Conservation (phyloP, 2,888 invertebrate species). For the Drosophila emarginata region DNA sequence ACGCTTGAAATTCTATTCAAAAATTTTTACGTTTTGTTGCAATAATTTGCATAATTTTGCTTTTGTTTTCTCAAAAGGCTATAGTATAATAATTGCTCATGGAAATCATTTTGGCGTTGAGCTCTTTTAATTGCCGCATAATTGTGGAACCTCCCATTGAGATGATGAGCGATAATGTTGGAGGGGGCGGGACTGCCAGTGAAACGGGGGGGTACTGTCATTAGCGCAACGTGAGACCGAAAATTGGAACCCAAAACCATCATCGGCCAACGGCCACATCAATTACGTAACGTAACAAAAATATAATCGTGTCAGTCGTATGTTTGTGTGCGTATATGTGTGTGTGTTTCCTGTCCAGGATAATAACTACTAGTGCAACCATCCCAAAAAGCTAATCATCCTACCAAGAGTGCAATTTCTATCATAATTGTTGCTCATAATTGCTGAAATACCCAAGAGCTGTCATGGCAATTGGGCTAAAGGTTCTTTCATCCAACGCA, state of each 20-base stretch:
- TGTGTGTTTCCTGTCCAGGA: constrained; percentile 29
- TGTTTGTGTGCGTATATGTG: neutral
- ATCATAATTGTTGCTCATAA: constrained; percentile 67
- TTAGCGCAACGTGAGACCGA: constrained; percentile 26
- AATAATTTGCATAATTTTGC: constrained; percentile 56
- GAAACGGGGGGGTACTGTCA: constrained; percentile 4
- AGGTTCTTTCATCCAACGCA: constrained; percentile 1
- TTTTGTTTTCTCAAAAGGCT: neutral
- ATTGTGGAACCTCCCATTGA: constrained; percentile 43
- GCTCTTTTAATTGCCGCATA: constrained; percentile 64
- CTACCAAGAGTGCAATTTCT: constrained; percentile 48
- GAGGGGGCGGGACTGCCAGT: neutral
- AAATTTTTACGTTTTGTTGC: constrained; percentile 16
- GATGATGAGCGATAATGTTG: constrained; percentile 1
- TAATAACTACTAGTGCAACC: constrained; percentile 43
- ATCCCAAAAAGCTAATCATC: constrained; percentile 72
- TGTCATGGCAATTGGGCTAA: constrained; percentile 12
- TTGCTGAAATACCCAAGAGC: constrained; percentile 41
- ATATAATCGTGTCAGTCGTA: constrained; percentile 37
- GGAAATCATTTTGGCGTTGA: constrained; percentile 39
- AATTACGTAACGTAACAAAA: constrained; percentile 50
- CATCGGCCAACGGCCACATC: constrained; percentile 46
- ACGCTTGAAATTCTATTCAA: neutral
- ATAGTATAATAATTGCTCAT: constrained; percentile 4
- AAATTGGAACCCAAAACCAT: constrained; percentile 33